Base-by-base conservation (phyloP, 1,140 invertebrate species). In the Lepidurus couesii region DNA sequence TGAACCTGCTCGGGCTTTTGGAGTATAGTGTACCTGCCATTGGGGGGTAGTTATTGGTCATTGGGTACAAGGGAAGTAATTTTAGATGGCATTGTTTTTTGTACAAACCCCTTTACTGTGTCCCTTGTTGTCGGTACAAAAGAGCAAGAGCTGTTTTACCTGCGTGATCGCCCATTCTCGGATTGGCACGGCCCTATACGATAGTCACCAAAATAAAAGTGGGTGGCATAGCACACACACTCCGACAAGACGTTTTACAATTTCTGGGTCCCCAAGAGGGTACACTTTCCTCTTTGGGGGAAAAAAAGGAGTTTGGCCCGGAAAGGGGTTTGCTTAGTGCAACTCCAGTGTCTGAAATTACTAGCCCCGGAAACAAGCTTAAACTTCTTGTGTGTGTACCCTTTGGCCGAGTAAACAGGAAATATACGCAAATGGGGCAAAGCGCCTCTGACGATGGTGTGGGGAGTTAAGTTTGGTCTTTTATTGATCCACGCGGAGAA, bases 101-200 rank as follows among this genome's bases (percentile, higher is more conserved):
- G 53, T 65, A 21, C 53, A 65, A 65, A 21, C 13, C 53, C 7
- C 21, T 65, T 21, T 13, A 21, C 21, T 65, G 53, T 65, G 53
- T 16, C 7, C 53, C 13, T 13, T 65, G 53, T 21, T 10, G 53
- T 21, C 53, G 21, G 21, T 65, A 21, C 53, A 6, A 65, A 9
- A 65, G 53, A 65, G 53, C 9, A n/a, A 65, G 21, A 65, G 13
- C 53, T 65, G 21, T 65, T 65, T 65, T 65, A 65, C 53, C 53
- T 65, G 53, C 53, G 53, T 65, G 53, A 65, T 65, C 53, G n/a
- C n/a, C 53, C 53, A 65, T 65, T 65, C 16, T 65, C 53, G 16
- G 53, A 65, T 65, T 65, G 53, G 53, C 53, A 21, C 53, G 53
- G 53, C 7, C 9, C 8, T 65, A 65, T 7, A 16, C 53, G 53